Percentiles rank a stretch among this genome's conserved stretches.
Evolutionary conservation across 2,113 vertebrate genomes (phyloP).

Genomic region (Trachemys scripta): DNA sequence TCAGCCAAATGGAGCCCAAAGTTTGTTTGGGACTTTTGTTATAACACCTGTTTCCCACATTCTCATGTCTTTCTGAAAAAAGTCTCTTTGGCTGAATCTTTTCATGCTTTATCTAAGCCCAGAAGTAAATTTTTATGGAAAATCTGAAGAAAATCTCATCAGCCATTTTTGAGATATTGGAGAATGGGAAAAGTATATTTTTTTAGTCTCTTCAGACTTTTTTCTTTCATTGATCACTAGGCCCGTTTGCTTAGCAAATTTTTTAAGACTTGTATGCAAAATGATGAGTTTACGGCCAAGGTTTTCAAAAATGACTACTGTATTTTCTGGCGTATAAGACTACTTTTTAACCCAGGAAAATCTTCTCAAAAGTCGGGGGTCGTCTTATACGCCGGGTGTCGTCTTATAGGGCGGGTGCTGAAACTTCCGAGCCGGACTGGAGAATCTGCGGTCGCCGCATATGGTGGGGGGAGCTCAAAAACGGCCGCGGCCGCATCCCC

Average conservation of each 20-base stretch:
- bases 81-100: neutral
- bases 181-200: neutral
- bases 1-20: neutral
- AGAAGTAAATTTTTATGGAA: neutral
- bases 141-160: neutral
- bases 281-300: neutral
- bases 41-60: neutral
- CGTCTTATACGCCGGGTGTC: too few species aligned
- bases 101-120: neutral
- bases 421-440: too few species aligned
- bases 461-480: too few species aligned
- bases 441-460: too few species aligned
- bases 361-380: too few species aligned
- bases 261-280: neutral
- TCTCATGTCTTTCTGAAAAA: rapidly evolving
- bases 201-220: neutral
- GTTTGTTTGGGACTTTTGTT: neutral
- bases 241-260: neutral
- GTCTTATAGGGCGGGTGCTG: too few species aligned
- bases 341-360: too few species aligned
- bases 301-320: neutral
- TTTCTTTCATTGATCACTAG: neutral
- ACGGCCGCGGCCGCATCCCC: too few species aligned
- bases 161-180: neutral
- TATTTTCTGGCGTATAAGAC: too few species aligned